These are phyloP conservation scores for Cephalopholis sonnerati DNA, from an alignment of 2,113 vertebrate genomes.

Conservation along the genomic window DNA sequence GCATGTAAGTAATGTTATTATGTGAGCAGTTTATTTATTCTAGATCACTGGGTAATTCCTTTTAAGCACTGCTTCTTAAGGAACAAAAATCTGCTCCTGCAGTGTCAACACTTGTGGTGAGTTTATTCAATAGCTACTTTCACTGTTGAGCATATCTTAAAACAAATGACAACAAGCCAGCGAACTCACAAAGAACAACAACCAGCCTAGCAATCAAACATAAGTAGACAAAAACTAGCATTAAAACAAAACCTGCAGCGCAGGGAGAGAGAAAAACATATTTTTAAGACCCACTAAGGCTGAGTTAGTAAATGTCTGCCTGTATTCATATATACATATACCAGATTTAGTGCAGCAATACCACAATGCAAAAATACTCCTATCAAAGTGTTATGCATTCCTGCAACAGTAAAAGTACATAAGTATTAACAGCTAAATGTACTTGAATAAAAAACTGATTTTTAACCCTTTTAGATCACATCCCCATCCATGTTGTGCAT, in stretches of 20 bases:
- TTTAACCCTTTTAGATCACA: too few species aligned
- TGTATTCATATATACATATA: not conserved
- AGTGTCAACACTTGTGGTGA: not conserved
- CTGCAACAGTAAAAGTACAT: not conserved
- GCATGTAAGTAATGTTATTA: not conserved
- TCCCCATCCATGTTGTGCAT: too few species aligned
- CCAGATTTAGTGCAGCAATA: not conserved
- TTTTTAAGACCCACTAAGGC: not conserved
- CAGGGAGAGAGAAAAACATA: not conserved
- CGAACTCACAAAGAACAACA: not conserved
- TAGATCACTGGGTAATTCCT: conserved; percentile 9
- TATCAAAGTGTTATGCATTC: not conserved
- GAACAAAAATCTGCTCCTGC: conserved; percentile 2
- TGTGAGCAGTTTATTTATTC: conserved; percentile 17
- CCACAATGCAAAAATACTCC: not conserved
- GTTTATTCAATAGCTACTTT: not conserved
- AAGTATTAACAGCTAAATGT: not conserved
- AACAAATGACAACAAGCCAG: conserved; percentile 8
- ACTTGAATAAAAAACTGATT: too few species aligned
- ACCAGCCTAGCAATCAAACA: not conserved
- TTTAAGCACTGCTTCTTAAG: conserved; percentile 5
- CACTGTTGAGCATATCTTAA: not conserved
- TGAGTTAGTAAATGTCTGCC: not conserved
- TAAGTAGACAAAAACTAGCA: not conserved
- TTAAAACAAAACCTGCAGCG: conserved; percentile 15